These are phyloP conservation scores for Cenopis cana DNA, from an alignment of 2,888 invertebrate genomes.

Conservation along the genomic window DNA sequence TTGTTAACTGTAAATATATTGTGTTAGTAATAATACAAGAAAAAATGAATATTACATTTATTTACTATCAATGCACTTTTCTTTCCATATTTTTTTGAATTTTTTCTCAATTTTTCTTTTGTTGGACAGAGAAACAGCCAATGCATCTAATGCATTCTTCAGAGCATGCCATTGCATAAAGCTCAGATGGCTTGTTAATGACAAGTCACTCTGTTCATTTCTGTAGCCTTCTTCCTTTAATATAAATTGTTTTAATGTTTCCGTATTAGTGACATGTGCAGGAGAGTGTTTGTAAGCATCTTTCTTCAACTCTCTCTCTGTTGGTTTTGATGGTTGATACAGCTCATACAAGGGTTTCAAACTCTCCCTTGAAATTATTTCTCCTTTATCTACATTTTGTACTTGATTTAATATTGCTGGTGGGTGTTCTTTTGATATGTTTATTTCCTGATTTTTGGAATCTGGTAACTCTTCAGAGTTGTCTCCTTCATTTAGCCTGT, in stretches of 20 bases:
- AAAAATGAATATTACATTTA: constrained; percentile 60
- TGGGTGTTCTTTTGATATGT: background rate
- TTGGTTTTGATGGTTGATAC: constrained; percentile 48
- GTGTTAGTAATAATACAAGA: constrained; percentile 37
- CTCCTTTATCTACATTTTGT: constrained; percentile 11
- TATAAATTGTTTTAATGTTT: constrained; percentile 65
- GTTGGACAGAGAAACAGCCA: constrained; percentile 58
- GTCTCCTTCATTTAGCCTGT: constrained; percentile 60
- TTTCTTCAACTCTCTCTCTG: constrained; percentile 34
- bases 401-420: background rate
- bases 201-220: constrained; percentile 60
- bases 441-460: background rate
- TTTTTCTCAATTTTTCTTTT: constrained; percentile 71
- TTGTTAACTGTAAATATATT: constrained; percentile 40
- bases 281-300: constrained; percentile 55
- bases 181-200: constrained; percentile 74
- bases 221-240: constrained; percentile 68
- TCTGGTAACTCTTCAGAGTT: constrained; percentile 44
- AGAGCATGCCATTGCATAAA: constrained; percentile 85
- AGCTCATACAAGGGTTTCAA: constrained; percentile 49
- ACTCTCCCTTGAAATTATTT: constrained; percentile 48
- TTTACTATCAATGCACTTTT: constrained; percentile 72
- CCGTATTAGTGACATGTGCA: constrained; percentile 61
- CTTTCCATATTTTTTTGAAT: constrained; percentile 73
- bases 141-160: constrained; percentile 66